Percentiles rank a stretch among this genome's conserved stretches.
Conservation (phyloP, 1,140 invertebrate species). For the Lepidurus packardi region DNA sequence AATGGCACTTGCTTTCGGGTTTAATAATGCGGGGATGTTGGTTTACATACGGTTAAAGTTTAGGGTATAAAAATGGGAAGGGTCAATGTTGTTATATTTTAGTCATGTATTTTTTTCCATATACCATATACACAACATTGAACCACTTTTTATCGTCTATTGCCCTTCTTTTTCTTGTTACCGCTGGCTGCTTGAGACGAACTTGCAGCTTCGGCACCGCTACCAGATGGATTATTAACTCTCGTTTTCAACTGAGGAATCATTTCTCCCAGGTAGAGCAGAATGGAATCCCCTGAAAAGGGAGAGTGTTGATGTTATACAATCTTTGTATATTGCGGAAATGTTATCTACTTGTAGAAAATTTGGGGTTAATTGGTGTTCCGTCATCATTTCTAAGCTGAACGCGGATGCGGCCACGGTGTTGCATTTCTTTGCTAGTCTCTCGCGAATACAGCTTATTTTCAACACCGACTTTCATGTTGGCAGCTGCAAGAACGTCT, state of each 20-base stretch:
- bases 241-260: constrained; percentile 89
- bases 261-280: constrained; percentile 69
- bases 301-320: background rate
- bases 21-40: background rate
- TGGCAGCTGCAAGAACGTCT: constrained; percentile 76
- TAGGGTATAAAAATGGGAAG: background rate
- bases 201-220: constrained; percentile 39
- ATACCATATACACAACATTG: constrained; percentile 23
- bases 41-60: background rate
- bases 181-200: constrained; percentile 33
- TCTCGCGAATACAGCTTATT: constrained; percentile 92
- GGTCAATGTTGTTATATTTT: constrained; percentile 15
- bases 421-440: constrained; percentile 74
- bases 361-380: constrained; percentile 62
- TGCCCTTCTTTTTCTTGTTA: constrained; percentile 42
- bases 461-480: constrained; percentile 81
- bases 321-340: constrained; percentile 29
- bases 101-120: constrained; percentile 24
- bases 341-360: constrained; percentile 55
- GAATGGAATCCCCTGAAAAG: constrained; percentile 61
- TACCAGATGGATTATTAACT: constrained; percentile 49
- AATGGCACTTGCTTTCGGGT: background rate
- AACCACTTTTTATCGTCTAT: constrained; percentile 37
- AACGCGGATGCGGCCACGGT: constrained; percentile 79
- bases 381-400: constrained; percentile 92